These are phyloP conservation scores for Reinhardtius hippoglossoides DNA, from an alignment of 2,113 vertebrate species.

Conservation along the genomic window DNA sequence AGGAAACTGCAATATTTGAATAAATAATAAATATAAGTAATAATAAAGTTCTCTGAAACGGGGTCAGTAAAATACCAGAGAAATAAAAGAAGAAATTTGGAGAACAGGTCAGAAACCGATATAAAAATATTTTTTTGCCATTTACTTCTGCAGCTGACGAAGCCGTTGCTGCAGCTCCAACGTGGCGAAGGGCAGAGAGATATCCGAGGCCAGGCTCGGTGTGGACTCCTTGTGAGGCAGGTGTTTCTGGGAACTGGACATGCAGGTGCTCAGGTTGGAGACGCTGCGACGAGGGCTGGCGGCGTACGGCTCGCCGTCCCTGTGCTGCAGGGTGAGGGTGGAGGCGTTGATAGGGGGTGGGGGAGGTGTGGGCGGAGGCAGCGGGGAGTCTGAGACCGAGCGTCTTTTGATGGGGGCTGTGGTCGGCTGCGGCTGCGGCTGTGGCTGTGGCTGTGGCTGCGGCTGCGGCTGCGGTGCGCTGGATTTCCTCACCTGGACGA, in stretches of 20 bases:
- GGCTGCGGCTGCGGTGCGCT: slow-evolving; percentile 55
- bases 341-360: slow-evolving; percentile 61
- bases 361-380: slow-evolving; percentile 47
- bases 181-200: slow-evolving; percentile 90
- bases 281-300: slow-evolving; percentile 84
- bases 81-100: not conserved
- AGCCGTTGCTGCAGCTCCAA: slow-evolving; percentile 93
- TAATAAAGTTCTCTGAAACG: no score
- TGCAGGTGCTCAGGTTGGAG: slow-evolving; percentile 83
- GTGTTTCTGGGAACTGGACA: slow-evolving; percentile 86
- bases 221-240: slow-evolving; percentile 89
- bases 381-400: slow-evolving; percentile 53
- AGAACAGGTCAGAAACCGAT: not conserved
- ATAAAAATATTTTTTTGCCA: not conserved
- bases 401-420: slow-evolving; percentile 40
- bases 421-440: slow-evolving; percentile 39
- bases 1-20: no score
- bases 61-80: not conserved
- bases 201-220: slow-evolving; percentile 93
- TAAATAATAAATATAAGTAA: no score
- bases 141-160: slow-evolving; percentile 93
- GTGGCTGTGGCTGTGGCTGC: slow-evolving; percentile 45
- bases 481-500: slow-evolving; percentile 89
- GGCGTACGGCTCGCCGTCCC: slow-evolving; percentile 75
- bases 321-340: slow-evolving; percentile 72